Base-by-base conservation (phyloP, 2,113 vertebrate genomes). In the Mormyrus iriodes region DNA sequence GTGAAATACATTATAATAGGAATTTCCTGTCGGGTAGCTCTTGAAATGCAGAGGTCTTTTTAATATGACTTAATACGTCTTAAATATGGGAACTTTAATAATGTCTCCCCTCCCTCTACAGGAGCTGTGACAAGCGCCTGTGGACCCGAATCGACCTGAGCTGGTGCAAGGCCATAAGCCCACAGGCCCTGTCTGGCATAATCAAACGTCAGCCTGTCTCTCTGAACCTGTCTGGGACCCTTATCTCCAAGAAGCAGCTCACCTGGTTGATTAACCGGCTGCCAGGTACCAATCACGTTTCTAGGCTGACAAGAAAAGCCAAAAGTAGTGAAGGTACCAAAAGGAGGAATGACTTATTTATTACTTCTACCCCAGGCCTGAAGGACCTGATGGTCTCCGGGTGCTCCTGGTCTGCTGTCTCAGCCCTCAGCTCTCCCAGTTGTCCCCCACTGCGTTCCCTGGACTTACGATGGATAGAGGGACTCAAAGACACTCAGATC, bases 241-340 rank as follows among this genome's bases (percentile, higher is more conserved):
- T 97, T 93, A 97, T 99, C 93, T 99, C 98, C 90, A 99, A 97
- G 95, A 99, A 99, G 91, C 98, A 99, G 93, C 97, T 99, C 88
- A 97, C 96, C 0, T 99, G 98, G 98, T 97, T 99, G 0, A 95
- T 99, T 94, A 97, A 97, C 93, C 96, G 98, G 88, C 94, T 99
- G 88, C 98, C 98, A 93, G 98, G 97, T 98, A 93, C 92, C 0
- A 0, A 21, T 8, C 19, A 3, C 87, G 82, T 42, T 76, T 17
- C 48, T 1, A 1, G 19, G 42, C 79, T 31, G n/a, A 24, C 8
- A 9, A 31, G 55, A 3, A 35, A 53, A 76, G 61, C 46, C 15
- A 24, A 39, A 48, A 19, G 27, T 12, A 7, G 19, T 7, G 35
- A 49, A 49, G 46, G 10, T n/a, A 27, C 19, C 21, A 49, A 49